Evolutionary conservation across 2,113 vertebrate genomes (phyloP).

Genomic region (Hydrolagus affinis): DNA sequence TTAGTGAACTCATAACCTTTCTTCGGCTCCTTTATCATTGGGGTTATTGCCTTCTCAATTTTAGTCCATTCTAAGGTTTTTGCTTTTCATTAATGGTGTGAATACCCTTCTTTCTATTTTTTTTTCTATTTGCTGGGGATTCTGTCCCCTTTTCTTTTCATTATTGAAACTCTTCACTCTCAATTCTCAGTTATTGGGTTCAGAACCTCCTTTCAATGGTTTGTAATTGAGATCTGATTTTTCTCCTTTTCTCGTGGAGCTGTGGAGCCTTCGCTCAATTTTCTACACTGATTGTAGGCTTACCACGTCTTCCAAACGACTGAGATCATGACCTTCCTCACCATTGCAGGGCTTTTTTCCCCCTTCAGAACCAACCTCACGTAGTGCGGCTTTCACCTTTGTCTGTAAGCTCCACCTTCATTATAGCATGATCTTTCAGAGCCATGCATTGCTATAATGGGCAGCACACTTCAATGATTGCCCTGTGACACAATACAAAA

Average conservation of each 20-base stretch:
- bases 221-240: slow-evolving; percentile 26
- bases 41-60: slow-evolving; percentile 27
- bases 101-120: not conserved
- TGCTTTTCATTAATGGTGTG: slow-evolving; percentile 24
- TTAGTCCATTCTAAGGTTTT: not conserved
- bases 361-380: not conserved
- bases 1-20: slow-evolving; percentile 30
- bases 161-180: slow-evolving; percentile 8
- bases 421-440: not conserved
- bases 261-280: not conserved
- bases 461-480: not conserved
- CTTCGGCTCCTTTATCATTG: not conserved
- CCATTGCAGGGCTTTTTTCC: not conserved
- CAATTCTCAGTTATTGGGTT: slow-evolving; percentile 25
- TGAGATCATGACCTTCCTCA: not conserved
- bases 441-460: slow-evolving; percentile 13
- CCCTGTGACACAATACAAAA: not conserved
- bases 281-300: not conserved
- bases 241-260: not conserved
- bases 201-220: slow-evolving; percentile 16
- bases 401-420: not conserved
- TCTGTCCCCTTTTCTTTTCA: slow-evolving; percentile 9
- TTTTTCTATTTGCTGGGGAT: slow-evolving; percentile 9
- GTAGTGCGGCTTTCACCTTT: not conserved
- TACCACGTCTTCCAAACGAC: not conserved